Base-by-base conservation (phyloP, 2,113 vertebrate species). In the Fregetta grallaria region DNA sequence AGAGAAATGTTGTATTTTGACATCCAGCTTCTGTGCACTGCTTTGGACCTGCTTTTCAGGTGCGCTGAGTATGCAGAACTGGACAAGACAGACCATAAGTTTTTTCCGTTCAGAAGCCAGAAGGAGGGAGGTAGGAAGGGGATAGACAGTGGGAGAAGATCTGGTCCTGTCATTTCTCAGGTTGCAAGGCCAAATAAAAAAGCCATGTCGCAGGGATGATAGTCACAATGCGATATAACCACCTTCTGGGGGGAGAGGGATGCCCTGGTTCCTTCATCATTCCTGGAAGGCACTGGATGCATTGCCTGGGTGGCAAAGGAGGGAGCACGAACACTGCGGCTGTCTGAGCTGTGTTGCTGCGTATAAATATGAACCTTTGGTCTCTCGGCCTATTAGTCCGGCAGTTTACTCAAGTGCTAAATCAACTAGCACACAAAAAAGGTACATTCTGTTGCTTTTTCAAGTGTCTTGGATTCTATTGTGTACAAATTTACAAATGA, bases 401-500 rank as follows among this genome's bases (percentile, higher is more conserved):
- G 90, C 74, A 44, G 77, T 78, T 93, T 91, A 62, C 82, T 89
- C 50, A 80, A 91, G 88, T 4, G 5, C 91, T 95, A 86, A 93
- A 94, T 87, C 63, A 89, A 85, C 80, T 68, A 2, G 13, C 86
- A 59, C 63, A 93, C 63, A 88, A 22, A 91, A 94, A 89, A 89
- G 45, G 92, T 88, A 90, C 78, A 65, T 94, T 97, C 92, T 95
- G 83, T 77, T 73, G 88, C 93, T 90, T 92, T 96, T 77, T 96
- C 94, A 89, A 97, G 94, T 94, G 93, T 77, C 96, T 94, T 74
- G 86, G 45, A 82, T 95, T 91, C 84, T 82, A 88, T 95, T 97
- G 92, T 96, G 94, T 96, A 96, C 96, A 90, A 96, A 97, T 96
- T 97, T 97, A 94, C 93, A 96, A 97, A 97, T 94, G 93, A 96